phyloP scores from a whole-genome alignment of 1,140 invertebrate genomes.

The Dysdera silvatica region DNA sequence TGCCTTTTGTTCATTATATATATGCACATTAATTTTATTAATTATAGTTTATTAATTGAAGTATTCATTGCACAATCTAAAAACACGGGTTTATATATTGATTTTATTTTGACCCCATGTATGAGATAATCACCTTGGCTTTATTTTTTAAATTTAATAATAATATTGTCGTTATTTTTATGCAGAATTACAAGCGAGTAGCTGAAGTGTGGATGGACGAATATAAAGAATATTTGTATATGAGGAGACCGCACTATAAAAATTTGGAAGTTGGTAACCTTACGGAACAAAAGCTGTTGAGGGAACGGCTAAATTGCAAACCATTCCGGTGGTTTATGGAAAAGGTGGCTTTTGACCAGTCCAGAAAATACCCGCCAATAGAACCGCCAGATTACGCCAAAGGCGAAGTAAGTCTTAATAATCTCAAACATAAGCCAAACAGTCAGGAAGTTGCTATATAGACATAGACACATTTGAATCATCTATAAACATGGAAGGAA shows the following conservation, averaged over 20 bases:
- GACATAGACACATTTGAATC: too few species aligned
- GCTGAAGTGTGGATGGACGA: constrained; percentile 43
- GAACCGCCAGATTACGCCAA: constrained; percentile 80
- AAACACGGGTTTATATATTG: too few species aligned
- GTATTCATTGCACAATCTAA: too few species aligned
- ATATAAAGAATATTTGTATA: constrained; percentile 39
- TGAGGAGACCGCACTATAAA: constrained; percentile 63
- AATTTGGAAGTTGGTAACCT: constrained; percentile 60
- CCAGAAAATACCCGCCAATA: constrained; percentile 79
- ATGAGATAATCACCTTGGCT: too few species aligned
- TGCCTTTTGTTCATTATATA: too few species aligned
- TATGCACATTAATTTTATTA: too few species aligned
- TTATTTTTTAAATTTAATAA: too few species aligned
- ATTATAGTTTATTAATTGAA: too few species aligned
- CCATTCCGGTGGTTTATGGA: constrained; percentile 92
- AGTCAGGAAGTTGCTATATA: too few species aligned
- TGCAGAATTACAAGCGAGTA: constrained; percentile 34
- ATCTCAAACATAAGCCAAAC: too few species aligned
- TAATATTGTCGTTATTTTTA: background rate
- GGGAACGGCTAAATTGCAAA: constrained; percentile 37
- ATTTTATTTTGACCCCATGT: too few species aligned
- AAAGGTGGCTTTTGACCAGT: constrained; percentile 89
- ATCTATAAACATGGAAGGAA: too few species aligned
- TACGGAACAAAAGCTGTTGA: constrained; percentile 41
- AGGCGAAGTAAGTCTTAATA: constrained; percentile 58